These are phyloP conservation scores for Panulirus ornatus DNA, from an alignment of 1,140 invertebrate genomes.

Conservation along the genomic window DNA sequence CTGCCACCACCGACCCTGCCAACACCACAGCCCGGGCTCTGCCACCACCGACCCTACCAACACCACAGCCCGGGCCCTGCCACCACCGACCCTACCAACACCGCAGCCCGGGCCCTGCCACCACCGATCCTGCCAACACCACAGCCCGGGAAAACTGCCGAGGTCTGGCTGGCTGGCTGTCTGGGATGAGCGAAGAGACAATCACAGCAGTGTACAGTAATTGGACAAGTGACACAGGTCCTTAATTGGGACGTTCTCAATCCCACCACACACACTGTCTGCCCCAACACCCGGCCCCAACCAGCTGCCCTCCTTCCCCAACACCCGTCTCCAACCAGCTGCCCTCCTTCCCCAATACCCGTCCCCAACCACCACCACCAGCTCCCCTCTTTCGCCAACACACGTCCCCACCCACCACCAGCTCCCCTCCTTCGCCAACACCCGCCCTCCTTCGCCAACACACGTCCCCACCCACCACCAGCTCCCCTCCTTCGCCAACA, in stretches of 20 bases:
- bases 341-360: not conserved
- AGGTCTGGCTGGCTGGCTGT: not conserved
- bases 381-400: not conserved
- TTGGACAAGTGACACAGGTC: constrained; percentile 56
- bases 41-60: too few species aligned
- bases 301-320: not conserved
- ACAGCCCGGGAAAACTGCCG: too few species aligned
- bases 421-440: too few species aligned
- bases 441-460: not conserved
- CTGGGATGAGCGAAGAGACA: not conserved
- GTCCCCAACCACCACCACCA: not conserved
- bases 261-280: not conserved
- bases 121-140: too few species aligned
- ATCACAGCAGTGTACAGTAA: constrained; percentile 58
- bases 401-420: not conserved
- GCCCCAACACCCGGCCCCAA: not conserved
- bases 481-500: not conserved
- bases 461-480: not conserved
- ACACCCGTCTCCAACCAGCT: not conserved
- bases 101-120: too few species aligned
- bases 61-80: too few species aligned
- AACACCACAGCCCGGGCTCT: too few species aligned
- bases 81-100: too few species aligned
- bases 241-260: constrained; percentile 50
- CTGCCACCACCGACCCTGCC: too few species aligned